Conservation (phyloP, 2,113 vertebrate species). For the Notiomystis cincta region DNA sequence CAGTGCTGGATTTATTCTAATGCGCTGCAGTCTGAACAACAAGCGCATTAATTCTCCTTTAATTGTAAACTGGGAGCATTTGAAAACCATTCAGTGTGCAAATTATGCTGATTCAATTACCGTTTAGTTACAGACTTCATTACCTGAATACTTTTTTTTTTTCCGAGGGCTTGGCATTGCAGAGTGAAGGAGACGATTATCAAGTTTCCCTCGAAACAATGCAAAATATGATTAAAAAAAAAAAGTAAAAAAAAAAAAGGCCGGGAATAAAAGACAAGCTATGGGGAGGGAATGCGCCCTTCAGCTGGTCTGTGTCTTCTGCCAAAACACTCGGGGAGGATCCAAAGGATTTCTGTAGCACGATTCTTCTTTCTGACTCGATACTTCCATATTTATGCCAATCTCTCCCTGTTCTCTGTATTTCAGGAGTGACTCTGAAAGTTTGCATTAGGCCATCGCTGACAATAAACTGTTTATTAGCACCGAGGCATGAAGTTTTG, state of each 20-base stretch:
- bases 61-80: slow-evolving; percentile 85
- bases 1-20: slow-evolving; percentile 79
- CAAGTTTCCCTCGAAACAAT: slow-evolving; percentile 67
- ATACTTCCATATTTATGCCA: not conserved
- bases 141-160: slow-evolving; percentile 72
- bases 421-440: not conserved
- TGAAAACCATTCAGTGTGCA: slow-evolving; percentile 83
- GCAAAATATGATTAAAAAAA: not conserved
- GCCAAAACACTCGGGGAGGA: not conserved
- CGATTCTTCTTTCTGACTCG: not conserved
- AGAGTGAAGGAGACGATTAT: slow-evolving; percentile 61
- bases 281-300: not conserved
- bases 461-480: not conserved
- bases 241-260: not conserved
- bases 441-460: not conserved
- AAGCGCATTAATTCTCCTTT: slow-evolving; percentile 81
- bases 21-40: slow-evolving; percentile 73
- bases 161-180: slow-evolving; percentile 31
- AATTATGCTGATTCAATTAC: slow-evolving; percentile 87
- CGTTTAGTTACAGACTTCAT: slow-evolving; percentile 86
- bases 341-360: not conserved
- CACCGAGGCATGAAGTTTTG: not conserved
- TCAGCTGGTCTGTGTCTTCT: not conserved
- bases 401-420: not conserved
- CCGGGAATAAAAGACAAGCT: not conserved